A percentile compares a stretch with the other conserved stretches of the same genome.
Conservation (phyloP, 2,797 vertebrate species). For the Psittacula echo region DNA sequence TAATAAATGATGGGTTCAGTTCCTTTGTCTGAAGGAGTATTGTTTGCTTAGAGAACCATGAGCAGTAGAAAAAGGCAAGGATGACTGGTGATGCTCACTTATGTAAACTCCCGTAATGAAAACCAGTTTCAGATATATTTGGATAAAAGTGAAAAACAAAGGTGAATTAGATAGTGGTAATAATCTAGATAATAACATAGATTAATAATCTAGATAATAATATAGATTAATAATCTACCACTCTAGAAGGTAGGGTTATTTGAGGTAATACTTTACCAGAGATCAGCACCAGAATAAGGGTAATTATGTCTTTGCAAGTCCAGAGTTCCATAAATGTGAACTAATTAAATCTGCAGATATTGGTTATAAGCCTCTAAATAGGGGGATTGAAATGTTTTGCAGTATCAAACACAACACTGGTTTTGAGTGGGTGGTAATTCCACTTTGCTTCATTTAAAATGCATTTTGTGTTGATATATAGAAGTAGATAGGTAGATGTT, state of each 20-base stretch:
- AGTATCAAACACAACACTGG: background rate
- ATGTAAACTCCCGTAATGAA: background rate
- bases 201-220: background rate
- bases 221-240: background rate
- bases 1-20: background rate
- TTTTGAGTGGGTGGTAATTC: background rate
- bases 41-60: background rate
- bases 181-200: background rate
- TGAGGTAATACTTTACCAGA: background rate
- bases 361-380: background rate
- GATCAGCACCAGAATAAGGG: background rate
- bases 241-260: background rate
- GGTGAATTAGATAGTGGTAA: background rate
- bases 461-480: background rate
- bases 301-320: background rate
- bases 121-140: background rate
- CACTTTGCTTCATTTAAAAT: background rate
- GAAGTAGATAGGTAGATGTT: background rate
- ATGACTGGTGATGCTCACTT: background rate
- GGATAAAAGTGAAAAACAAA: background rate
- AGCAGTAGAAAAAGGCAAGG: background rate
- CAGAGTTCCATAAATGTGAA: background rate
- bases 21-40: background rate
- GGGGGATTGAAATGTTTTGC: background rate
- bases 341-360: background rate